Percentiles rank a stretch among this genome's conserved stretches.
These are phyloP conservation scores for Cuniculus paca DNA, from an alignment of 2,797 vertebrate genomes.

Conservation along the genomic window DNA sequence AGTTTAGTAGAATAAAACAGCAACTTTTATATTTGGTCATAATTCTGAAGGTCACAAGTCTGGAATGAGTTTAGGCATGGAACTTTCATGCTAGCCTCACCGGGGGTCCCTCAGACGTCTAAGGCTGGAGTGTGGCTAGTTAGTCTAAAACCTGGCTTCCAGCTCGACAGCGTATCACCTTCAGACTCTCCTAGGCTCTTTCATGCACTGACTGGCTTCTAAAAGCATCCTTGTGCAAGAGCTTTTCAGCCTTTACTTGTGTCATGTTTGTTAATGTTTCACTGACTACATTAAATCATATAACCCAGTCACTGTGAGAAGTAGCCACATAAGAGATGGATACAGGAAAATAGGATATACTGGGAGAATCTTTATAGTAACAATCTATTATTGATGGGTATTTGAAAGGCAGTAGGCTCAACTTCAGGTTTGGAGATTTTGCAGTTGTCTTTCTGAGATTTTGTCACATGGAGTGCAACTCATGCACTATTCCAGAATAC, in stretches of 20 bases:
- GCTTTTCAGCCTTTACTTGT: background rate
- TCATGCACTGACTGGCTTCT: background rate
- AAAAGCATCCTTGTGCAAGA: background rate
- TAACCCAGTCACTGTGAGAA: background rate
- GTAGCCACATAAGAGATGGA: no score
- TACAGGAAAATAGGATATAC: background rate
- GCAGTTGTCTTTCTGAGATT: background rate
- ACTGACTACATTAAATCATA: background rate
- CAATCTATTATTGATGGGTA: background rate
- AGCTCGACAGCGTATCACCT: background rate
- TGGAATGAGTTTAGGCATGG: background rate
- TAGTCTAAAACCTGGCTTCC: background rate
- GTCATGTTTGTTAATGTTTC: background rate
- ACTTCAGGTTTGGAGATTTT: background rate
- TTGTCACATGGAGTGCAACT: background rate
- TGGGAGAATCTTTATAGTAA: background rate
- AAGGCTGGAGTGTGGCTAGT: background rate
- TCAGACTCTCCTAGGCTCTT: background rate
- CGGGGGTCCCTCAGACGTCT: background rate
- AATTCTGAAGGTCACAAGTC: background rate
- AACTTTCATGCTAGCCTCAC: background rate
- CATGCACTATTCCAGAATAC: background rate
- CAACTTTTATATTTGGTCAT: background rate
- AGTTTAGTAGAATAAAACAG: background rate
- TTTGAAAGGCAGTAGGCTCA: background rate